Base-by-base conservation (phyloP, 2,888 invertebrate species). In the Dorcus hopei region DNA sequence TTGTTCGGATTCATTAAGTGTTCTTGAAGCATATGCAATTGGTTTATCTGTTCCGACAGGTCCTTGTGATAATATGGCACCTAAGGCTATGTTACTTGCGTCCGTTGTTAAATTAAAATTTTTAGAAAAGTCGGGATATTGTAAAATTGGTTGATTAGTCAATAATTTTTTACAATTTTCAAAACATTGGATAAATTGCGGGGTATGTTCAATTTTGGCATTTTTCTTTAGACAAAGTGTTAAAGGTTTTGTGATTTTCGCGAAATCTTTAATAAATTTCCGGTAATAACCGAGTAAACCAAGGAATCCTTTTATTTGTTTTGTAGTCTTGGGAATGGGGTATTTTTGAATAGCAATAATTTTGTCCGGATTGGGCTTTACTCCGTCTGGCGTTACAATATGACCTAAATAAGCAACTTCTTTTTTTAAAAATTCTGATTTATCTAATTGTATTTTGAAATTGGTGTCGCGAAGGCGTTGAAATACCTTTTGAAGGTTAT, bases 241-340 rank as follows among this genome's bases (percentile, higher is more conserved):
- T 7, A 62, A 49, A 0, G 56, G 61, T 58, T 61, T 61, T 23
- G 61, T 63, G 11, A 63, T 50, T 49, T 63, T 59, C 0, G 63
- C 62, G 33, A 58, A 63, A 33, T 56, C 40, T 41, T 54, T 54
- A 9, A 57, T 57, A 38, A 57, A 57, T 42, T 48, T 53, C n/a
- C 57, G 43, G 47, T 57, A 57, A 47, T 33, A 57, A 11, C 57
- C 57, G n/a, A 56, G 19, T 9, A 57, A 40, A 3, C 54, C 57
- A 3, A 55, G 47, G 26, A 57, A 57, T 47, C 11, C 8, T 55
- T 57, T 54, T 9, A 57, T 55, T 55, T 57, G 39, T 54, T 55
- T 54, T 47, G 53, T 33, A 14, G 48, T 61, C 23, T 55, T 61
- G 11, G 40, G 61, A 33, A 56, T 47, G 8, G 54, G 61, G 42